These are phyloP conservation scores for Heliothis subflexa DNA, from an alignment of 1,140 invertebrate species.

Conservation along the genomic window DNA sequence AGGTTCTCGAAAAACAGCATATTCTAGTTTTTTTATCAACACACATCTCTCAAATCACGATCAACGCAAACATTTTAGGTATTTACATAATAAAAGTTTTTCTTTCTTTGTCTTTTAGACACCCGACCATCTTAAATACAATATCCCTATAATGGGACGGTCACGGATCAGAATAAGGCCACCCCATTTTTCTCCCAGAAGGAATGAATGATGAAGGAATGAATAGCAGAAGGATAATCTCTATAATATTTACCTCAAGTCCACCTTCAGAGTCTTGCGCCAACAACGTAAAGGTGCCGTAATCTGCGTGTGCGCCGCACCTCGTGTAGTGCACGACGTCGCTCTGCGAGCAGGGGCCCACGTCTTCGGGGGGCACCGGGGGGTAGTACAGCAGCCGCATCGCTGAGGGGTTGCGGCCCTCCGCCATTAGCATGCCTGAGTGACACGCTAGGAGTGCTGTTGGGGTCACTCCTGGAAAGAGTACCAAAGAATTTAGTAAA, in stretches of 20 bases:
- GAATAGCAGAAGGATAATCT: too few relatives aligned
- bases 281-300: slow-evolving; percentile 91
- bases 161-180: background rate
- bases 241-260: slow-evolving; percentile 71
- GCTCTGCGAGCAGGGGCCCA: slow-evolving; percentile 74
- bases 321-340: slow-evolving; percentile 84
- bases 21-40: too few relatives aligned
- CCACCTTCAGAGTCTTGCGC: slow-evolving; percentile 90
- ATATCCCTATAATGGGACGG: too few relatives aligned
- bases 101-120: too few relatives aligned
- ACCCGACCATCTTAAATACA: too few relatives aligned
- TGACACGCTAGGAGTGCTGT: slow-evolving; percentile 86
- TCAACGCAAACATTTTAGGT: too few relatives aligned
- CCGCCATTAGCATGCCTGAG: slow-evolving; percentile 87
- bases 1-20: too few relatives aligned
- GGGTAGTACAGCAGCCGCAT: slow-evolving; percentile 91
- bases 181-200: background rate
- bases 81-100: too few relatives aligned
- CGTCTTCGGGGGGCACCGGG: slow-evolving; percentile 87
- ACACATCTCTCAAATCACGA: too few relatives aligned
- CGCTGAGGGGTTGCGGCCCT: slow-evolving; percentile 88
- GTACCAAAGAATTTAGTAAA: too few relatives aligned
- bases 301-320: slow-evolving; percentile 91
- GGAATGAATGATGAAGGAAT: background rate
- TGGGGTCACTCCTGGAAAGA: slow-evolving; percentile 70